Evolutionary conservation across 2,113 vertebrate genomes (phyloP), one percentile per base, ranked within the genome.

Genomic region (Merops nubicus): DNA sequence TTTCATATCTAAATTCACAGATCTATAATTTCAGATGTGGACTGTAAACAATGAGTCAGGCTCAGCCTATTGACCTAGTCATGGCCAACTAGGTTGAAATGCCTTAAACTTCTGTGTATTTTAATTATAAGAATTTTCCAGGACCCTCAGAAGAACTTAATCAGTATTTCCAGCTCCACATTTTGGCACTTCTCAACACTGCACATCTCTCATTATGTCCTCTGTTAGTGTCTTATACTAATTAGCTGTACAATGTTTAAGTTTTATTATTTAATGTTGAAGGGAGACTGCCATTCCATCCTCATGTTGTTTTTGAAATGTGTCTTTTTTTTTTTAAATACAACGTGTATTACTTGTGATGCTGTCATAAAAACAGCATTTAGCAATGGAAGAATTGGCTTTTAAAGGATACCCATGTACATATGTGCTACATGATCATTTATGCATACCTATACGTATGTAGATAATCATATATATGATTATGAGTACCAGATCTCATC

Each of bases 101-200:
- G 23, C 40, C 53, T 89, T 60, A 48, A 86, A 70, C 45, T 48
- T 85, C 48, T 70, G n/a, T 64, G 28, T 70, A 59, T 19, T 80
- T 96, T 76, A 38, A 77, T 74, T 48, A 38, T 76, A 87, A 65
- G 64, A 75, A 88, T 94, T 84, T 93, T 84, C 45, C 91, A 84
- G 56, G 40, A 51, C 57, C 56, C 78, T 95, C 87, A 75, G 79
- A 82, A 91, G 20, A 50, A 65, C 80, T 95, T 72, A 60, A 73
- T 85, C 76, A 72, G 21, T 59, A 70, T 74, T 91, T 85, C 53
- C 64, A 95, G 21, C n/a, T 72, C 62, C 73, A 78, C 50, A 43
- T 86, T 93, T 94, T 48, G 28, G n/a, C 59, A 82, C 29, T 85
- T 60, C 45, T 70, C 22, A 53, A 5, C 43, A 80, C 38, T 76